These are phyloP conservation scores for Mellivora capensis DNA, from an alignment of 2,113 vertebrate species.

Conservation along the genomic window DNA sequence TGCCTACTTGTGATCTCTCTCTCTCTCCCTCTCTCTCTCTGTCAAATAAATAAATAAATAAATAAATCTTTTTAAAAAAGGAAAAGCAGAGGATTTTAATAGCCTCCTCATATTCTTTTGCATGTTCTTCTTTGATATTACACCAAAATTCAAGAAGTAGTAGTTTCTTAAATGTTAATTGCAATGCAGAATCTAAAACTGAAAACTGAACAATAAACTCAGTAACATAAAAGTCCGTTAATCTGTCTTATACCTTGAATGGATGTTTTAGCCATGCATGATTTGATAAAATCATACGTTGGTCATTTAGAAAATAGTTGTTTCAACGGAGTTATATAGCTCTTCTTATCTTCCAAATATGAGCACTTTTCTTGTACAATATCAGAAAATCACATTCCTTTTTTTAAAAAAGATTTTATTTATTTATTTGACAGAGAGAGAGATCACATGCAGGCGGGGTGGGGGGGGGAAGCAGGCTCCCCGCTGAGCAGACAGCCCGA, in stretches of 20 bases:
- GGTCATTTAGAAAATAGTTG: neutral
- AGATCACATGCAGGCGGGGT: too few species aligned
- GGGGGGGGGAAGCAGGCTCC: too few species aligned
- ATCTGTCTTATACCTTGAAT: neutral
- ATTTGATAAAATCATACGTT: neutral
- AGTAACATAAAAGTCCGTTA: neutral
- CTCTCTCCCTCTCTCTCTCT: too few species aligned
- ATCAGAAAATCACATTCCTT: neutral
- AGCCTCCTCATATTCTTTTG: neutral
- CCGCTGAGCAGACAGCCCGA: too few species aligned
- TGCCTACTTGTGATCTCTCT: too few species aligned
- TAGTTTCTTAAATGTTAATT: neutral
- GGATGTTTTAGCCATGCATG: neutral
- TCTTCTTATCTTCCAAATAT: neutral
- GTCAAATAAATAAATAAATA: too few species aligned
- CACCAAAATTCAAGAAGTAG: neutral
- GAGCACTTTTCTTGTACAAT: neutral
- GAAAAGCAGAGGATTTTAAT: neutral
- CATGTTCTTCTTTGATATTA: neutral
- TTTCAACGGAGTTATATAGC: neutral
- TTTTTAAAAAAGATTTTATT: too few species aligned
- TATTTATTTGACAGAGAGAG: too few species aligned
- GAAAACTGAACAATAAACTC: neutral
- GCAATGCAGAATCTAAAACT: neutral
- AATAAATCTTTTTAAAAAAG: too few species aligned